These are phyloP conservation scores for Drosophila mimetica DNA, from an alignment of 2,888 invertebrate species.

Conservation along the genomic window DNA sequence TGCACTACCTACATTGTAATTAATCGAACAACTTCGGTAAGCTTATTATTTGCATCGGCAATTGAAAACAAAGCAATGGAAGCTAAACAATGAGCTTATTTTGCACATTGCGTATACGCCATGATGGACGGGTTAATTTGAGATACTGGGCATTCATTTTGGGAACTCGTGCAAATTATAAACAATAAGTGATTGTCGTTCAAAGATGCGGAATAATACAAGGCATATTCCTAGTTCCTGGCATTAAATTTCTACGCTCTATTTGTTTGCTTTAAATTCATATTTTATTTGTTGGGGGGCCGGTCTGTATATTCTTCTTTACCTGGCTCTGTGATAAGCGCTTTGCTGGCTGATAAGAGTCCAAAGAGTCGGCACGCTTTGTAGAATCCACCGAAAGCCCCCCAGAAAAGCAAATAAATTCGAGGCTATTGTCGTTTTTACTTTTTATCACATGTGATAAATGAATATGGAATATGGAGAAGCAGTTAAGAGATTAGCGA, in stretches of 20 bases:
- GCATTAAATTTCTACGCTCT: neutral
- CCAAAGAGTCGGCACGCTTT: slow-evolving; percentile 62
- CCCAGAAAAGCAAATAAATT: slow-evolving; percentile 52
- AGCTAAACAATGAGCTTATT: slow-evolving; percentile 1
- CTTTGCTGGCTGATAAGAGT: slow-evolving; percentile 53
- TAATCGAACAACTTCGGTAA: slow-evolving; percentile 11
- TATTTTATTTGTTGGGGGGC: slow-evolving; percentile 54
- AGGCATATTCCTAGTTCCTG: neutral
- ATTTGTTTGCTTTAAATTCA: neutral
- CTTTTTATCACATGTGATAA: slow-evolving; percentile 65
- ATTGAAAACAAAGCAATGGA: neutral
- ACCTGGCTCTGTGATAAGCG: slow-evolving; percentile 43
- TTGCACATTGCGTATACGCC: slow-evolving; percentile 11
- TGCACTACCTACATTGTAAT: neutral
- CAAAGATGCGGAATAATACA: neutral
- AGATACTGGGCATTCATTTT: neutral
- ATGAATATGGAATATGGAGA: slow-evolving; percentile 27
- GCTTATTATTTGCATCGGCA: slow-evolving; percentile 1
- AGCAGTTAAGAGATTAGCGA: slow-evolving; percentile 31
- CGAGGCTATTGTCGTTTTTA: slow-evolving; percentile 38
- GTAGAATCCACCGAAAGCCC: slow-evolving; percentile 45
- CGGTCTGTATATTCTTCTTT: slow-evolving; percentile 49
- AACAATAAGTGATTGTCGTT: neutral
- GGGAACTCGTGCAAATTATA: neutral
- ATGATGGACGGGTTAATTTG: neutral